phyloP scores from a whole-genome alignment of 2,888 invertebrate species.

The Abscondita cerata region DNA sequence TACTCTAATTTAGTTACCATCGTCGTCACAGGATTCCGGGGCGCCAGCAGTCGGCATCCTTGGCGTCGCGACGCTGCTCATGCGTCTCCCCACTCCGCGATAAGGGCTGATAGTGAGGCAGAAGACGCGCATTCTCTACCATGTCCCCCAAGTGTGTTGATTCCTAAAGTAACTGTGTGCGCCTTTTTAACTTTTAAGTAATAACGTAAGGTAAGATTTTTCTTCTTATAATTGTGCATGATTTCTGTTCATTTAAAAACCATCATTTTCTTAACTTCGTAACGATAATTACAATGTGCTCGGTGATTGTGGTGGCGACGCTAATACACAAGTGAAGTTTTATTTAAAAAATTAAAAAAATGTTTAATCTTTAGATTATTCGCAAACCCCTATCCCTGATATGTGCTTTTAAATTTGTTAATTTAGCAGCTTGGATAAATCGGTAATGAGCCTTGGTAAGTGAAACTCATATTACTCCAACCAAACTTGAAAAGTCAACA shows the following conservation, averaged over 20 bases:
- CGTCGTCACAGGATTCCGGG: conserved; percentile 45
- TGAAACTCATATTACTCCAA: background rate
- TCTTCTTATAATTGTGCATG: conserved; percentile 17
- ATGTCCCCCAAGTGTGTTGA: conserved; percentile 61
- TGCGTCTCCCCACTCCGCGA: conserved; percentile 60
- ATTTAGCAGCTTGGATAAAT: conserved; percentile 5
- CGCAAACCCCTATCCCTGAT: background rate
- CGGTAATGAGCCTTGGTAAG: conserved; percentile 1
- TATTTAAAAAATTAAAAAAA: background rate
- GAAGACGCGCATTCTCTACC: conserved; percentile 61
- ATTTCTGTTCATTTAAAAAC: conserved; percentile 15
- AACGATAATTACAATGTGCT: conserved; percentile 3
- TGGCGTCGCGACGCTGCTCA: conserved; percentile 60
- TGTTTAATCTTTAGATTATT: too few relatives aligned
- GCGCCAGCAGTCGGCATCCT: conserved; percentile 60
- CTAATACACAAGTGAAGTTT: conserved; percentile 8
- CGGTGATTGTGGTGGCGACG: conserved; percentile 1
- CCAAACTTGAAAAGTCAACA: too few relatives aligned
- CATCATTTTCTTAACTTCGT: background rate
- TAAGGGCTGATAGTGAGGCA: conserved; percentile 60
- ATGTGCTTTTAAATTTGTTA: conserved; percentile 1
- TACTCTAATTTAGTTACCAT: conserved; percentile 23
- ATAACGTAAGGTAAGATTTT: conserved; percentile 54
- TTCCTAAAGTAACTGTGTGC: conserved; percentile 59
- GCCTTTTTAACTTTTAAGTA: conserved; percentile 58